Base-by-base conservation (phyloP, 2,113 vertebrate genomes). In the Regulus satrapa region DNA sequence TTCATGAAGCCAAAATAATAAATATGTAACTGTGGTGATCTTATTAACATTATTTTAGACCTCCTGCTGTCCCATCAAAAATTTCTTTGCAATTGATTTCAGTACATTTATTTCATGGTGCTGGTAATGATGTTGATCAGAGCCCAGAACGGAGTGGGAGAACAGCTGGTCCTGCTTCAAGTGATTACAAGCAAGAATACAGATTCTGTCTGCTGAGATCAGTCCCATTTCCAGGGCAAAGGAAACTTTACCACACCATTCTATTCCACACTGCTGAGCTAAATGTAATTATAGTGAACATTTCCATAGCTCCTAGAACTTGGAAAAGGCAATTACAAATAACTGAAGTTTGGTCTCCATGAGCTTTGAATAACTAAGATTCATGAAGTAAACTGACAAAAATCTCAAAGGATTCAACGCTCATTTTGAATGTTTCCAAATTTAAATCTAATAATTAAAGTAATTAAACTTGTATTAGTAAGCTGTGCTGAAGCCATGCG, bases 381-480 rank as follows among this genome's bases (percentile, higher is more conserved):
- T 76, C 52, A 64, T 77, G 55, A 71, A 95, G 52, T 34, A 59
- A 86, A 68, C 38, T 40, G 38, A 43, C 54, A 88, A 74, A 86
- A 88, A 66, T 71, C 75, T 88, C 87, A 81, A 54, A 78, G 75
- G 86, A 72, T 75, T 62, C 28, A 90, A 58, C 5, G 29, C 32
- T 88, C 61, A 56, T 19, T 92, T 81, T 25, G 23, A 89, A 74
- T 73, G n/a, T 45, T 81, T 78, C 75, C 43, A 96, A 82, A 95
- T 87, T 89, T 76, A 93, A 95, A 94, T 74, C 43, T 23, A 62
- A 80, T 72, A 83, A 91, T 95, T 96, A 94, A 91, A 92, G 80
- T 77, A 76, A 94, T 95, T 89, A 90, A 85, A 93, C 74, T 51
- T 84, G 72, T 89, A 93, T 81, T 89, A 94, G 89, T 67, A 94